Base-by-base conservation (phyloP, 2,888 invertebrate genomes). In the Merodon equestris region DNA sequence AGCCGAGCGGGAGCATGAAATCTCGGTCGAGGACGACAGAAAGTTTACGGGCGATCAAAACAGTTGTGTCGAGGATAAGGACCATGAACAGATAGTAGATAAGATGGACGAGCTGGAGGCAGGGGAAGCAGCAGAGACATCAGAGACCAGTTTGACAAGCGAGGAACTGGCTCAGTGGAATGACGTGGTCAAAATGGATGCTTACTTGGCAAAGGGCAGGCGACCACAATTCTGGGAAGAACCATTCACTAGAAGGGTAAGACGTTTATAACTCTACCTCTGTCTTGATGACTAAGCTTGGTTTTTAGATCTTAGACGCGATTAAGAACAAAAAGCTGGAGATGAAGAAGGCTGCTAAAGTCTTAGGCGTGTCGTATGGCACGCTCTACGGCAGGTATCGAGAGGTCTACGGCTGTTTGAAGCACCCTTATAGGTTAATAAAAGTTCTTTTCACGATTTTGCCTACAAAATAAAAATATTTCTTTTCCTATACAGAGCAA, bases 181-280 rank as follows among this genome's bases (percentile, higher is more conserved):
- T 13, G 89, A 96, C 88, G 96, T 96, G 44, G 92, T 96, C 71
- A 96, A 95, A 88, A 93, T 96, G 91, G 95, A 94, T 87, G 96
- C 96, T 85, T 96, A 96, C 86, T 89, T 96, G 77, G 94, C 94
- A 84, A 95, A 95, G 84, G 96, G 96, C 1, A 90, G 96, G 36
- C 90, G 96, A 58, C 96, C 96, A 73, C 96, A 96, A 89, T 97
- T 96, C 89, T 97, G 96, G 96, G 96, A 96, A 86, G 96, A 96
- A 87, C 93, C 95, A 50, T 96, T 96, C 85, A 96, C 96, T 34
- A 94, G 95, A 87, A 90, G 96, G 85, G 93, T 89, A 83, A 83
- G 84, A 81, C 18, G 14, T 19, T 10, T 3, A 15, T 40, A n/a
- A 36, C 0, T 13, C 15, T 36, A 3, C 27, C 12, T 40, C 40